phyloP scores from a whole-genome alignment of 1,140 invertebrate genomes.

The Neocloeon triangulifer region DNA sequence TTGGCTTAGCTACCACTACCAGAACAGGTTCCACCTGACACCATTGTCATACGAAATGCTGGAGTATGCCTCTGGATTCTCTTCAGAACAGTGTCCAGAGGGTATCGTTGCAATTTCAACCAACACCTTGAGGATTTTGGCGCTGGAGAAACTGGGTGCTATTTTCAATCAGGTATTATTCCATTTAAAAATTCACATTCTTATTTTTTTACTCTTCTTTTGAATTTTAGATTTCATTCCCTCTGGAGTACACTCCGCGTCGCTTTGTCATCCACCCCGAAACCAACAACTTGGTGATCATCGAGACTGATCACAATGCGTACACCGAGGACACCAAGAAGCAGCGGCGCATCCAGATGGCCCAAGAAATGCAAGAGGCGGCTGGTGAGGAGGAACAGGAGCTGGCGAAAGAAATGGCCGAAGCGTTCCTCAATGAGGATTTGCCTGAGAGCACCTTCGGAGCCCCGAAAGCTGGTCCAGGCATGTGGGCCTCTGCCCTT shows the following conservation, averaged over 20 bases:
- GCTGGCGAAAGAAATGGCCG: slow-evolving; percentile 88
- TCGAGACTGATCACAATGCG: slow-evolving; percentile 97
- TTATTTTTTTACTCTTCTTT: too few relatives aligned
- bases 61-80: slow-evolving; percentile 95
- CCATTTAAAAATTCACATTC: too few relatives aligned
- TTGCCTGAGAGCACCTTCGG: slow-evolving; percentile 84
- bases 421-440: slow-evolving; percentile 86
- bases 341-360: slow-evolving; percentile 59
- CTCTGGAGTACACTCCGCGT: slow-evolving; percentile 86
- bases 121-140: slow-evolving; percentile 92
- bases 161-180: slow-evolving; percentile 95
- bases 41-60: slow-evolving; percentile 89
- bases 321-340: slow-evolving; percentile 95
- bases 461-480: slow-evolving; percentile 84
- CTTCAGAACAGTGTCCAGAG: slow-evolving; percentile 97
- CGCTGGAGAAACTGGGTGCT: slow-evolving; percentile 92
- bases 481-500: slow-evolving; percentile 92
- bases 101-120: slow-evolving; percentile 98
- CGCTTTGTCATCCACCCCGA: slow-evolving; percentile 88
- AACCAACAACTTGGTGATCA: slow-evolving; percentile 73
- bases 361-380: slow-evolving; percentile 88
- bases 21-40: slow-evolving; percentile 88
- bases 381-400: slow-evolving; percentile 83
- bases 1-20: slow-evolving; percentile 97
- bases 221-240: slow-evolving; percentile 55